Conservation (phyloP, 2,113 vertebrate species). For the Lycaon pictus region DNA sequence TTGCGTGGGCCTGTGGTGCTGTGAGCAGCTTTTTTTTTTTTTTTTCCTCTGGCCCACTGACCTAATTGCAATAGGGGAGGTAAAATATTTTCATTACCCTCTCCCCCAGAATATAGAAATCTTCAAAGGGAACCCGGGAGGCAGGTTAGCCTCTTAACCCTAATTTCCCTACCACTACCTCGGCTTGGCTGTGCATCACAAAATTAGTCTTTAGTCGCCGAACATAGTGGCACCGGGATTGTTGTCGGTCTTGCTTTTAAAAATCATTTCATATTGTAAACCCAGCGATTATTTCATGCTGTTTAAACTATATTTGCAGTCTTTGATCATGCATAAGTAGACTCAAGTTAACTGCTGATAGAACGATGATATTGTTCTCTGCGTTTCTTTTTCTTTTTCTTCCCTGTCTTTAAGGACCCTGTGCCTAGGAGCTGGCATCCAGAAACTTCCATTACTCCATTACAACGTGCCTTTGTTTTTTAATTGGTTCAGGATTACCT, state of each 20-base stretch:
- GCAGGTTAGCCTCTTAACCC: conserved; percentile 85
- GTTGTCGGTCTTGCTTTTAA: conserved; percentile 83
- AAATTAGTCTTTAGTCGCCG: conserved; percentile 83
- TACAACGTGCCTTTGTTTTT: conserved; percentile 80
- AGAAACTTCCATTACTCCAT: conserved; percentile 82
- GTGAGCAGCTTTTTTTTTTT: conserved; percentile 20
- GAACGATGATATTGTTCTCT: conserved; percentile 86
- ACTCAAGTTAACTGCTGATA: conserved; percentile 86
- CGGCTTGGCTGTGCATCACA: conserved; percentile 86
- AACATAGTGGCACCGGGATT: conserved; percentile 71
- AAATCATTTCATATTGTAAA: conserved; percentile 87
- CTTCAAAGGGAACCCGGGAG: conserved; percentile 86
- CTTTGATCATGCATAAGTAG: conserved; percentile 89
- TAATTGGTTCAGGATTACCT: conserved; percentile 81
- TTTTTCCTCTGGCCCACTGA: conserved; percentile 25
- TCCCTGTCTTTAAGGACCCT: conserved; percentile 79
- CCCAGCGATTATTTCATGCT: conserved; percentile 89
- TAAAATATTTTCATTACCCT: conserved; percentile 89
- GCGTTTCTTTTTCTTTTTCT: conserved; percentile 78
- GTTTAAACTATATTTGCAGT: conserved; percentile 89
- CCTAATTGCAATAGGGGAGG: conserved; percentile 82
- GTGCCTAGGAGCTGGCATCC: conserved; percentile 74
- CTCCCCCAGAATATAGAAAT: conserved; percentile 86
- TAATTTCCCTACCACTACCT: conserved; percentile 83
- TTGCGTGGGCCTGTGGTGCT: neutral